A percentile compares a stretch with the other conserved stretches of the same genome.
Evolutionary conservation across 2,888 invertebrate species (phyloP).

Genomic region (Patella caerulea): DNA sequence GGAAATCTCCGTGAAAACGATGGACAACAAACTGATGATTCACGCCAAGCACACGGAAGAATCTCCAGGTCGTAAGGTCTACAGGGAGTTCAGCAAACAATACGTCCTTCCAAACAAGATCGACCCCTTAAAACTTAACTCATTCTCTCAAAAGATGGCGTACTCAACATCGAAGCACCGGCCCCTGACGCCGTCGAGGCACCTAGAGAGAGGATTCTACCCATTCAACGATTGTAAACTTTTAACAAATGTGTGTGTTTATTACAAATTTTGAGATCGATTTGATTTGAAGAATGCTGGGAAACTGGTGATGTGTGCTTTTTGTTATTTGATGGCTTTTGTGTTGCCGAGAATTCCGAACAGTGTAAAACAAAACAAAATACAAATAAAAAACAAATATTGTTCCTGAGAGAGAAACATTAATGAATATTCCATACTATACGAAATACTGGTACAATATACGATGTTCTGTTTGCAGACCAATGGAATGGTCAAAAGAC

Average conservation of each 20-base stretch:
- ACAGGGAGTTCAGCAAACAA: slow-evolving; percentile 98
- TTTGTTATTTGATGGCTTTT: too few relatives aligned
- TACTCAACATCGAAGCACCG: slow-evolving; percentile 96
- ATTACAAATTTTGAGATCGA: too few relatives aligned
- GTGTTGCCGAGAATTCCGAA: too few relatives aligned
- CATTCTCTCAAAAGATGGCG: slow-evolving; percentile 95
- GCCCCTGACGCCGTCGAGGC: slow-evolving; percentile 85
- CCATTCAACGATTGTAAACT: slow-evolving; percentile 74
- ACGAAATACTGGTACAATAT: too few relatives aligned
- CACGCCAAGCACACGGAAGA: slow-evolving; percentile 97
- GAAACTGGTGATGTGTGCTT: too few relatives aligned
- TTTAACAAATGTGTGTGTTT: not conserved
- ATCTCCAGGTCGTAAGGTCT: slow-evolving; percentile 95
- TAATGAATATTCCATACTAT: too few relatives aligned
- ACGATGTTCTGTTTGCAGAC: too few relatives aligned
- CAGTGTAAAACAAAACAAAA: too few relatives aligned
- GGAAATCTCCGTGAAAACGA: slow-evolving; percentile 98
- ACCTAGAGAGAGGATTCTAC: slow-evolving; percentile 82
- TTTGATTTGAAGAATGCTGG: too few relatives aligned
- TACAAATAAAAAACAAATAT: too few relatives aligned
- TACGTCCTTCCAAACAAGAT: slow-evolving; percentile 97
- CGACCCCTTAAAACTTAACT: slow-evolving; percentile 95
- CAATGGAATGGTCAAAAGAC: too few relatives aligned
- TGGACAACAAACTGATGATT: slow-evolving; percentile 93
- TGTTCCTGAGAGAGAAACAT: too few relatives aligned